A percentile compares a stretch with the other conserved stretches of the same genome.
These are phyloP conservation scores for Zoanthus gigantus DNA, from an alignment of 92 coral and sea anemone genomes.

Conservation along the genomic window DNA sequence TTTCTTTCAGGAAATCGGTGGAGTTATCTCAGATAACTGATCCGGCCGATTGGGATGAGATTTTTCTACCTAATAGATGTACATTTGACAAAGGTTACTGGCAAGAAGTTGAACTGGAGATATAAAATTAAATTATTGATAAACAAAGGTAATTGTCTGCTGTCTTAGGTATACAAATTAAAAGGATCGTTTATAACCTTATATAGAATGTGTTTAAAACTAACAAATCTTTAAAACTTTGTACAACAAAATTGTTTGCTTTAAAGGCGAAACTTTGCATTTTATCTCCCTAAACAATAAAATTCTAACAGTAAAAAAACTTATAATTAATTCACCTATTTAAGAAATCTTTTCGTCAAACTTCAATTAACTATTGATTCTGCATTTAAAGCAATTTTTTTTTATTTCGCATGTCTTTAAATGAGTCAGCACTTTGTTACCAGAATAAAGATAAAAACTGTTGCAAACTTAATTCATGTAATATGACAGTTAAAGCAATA, in stretches of 20 bases:
- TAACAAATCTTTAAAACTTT: neutral
- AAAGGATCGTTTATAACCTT: neutral
- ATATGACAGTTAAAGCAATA: neutral
- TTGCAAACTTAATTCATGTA: neutral
- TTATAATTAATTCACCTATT: too few species aligned
- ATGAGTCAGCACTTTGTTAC: neutral
- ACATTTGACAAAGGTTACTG: conserved; percentile 86
- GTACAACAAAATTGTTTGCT: neutral
- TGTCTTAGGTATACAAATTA: neutral
- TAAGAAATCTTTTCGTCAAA: neutral
- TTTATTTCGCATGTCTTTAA: neutral
- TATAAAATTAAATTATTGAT: conserved; percentile 79
- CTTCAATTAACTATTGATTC: neutral
- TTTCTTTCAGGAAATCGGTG: conserved; percentile 85
- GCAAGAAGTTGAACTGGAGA: conserved; percentile 95
- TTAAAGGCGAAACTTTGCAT: neutral
- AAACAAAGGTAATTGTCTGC: conserved; percentile 66
- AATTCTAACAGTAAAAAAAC: neutral
- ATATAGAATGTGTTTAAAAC: neutral
- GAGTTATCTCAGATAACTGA: conserved; percentile 84
- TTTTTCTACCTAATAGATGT: conserved; percentile 89
- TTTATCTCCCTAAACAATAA: neutral
- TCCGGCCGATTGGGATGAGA: conserved; percentile 75
- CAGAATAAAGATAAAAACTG: neutral
- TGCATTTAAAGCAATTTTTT: neutral